These are phyloP conservation scores for Cromileptes altivelis DNA, from an alignment of 2,113 vertebrate genomes.

Conservation along the genomic window DNA sequence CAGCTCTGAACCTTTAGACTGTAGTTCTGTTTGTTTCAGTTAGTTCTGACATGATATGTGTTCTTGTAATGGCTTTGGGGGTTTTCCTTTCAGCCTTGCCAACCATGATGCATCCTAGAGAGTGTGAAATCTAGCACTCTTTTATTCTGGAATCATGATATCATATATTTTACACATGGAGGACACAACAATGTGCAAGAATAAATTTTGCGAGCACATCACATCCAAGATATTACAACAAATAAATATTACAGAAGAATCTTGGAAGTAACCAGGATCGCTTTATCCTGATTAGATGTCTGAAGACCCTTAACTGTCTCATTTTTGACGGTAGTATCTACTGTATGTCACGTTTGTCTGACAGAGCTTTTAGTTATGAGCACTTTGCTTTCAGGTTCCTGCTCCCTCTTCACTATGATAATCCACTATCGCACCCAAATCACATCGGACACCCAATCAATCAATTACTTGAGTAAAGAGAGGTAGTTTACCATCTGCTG, in stretches of 20 bases:
- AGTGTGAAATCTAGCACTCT: background rate
- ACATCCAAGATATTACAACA: background rate
- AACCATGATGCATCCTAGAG: constrained; percentile 6
- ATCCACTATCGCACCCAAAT: background rate
- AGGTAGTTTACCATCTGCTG: background rate
- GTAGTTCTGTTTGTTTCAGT: constrained; percentile 23
- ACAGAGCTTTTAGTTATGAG: background rate
- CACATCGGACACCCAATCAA: background rate
- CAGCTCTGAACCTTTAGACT: constrained; percentile 25
- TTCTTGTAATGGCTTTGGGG: constrained; percentile 15
- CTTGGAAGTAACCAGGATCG: background rate
- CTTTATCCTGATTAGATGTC: background rate
- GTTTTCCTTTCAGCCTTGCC: constrained; percentile 26
- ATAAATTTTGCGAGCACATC: background rate
- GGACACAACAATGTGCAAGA: background rate
- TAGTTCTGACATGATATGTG: constrained; percentile 39
- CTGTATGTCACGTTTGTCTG: background rate
- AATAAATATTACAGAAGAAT: background rate
- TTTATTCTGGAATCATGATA: constrained; percentile 37
- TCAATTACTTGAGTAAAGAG: background rate
- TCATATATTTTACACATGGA: background rate
- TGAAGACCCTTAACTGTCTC: background rate
- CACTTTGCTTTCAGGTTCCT: background rate
- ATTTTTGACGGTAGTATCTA: background rate
- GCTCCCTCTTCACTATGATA: background rate